phyloP scores from a whole-genome alignment of 2,888 invertebrate genomes.

The Torymus auratus region DNA sequence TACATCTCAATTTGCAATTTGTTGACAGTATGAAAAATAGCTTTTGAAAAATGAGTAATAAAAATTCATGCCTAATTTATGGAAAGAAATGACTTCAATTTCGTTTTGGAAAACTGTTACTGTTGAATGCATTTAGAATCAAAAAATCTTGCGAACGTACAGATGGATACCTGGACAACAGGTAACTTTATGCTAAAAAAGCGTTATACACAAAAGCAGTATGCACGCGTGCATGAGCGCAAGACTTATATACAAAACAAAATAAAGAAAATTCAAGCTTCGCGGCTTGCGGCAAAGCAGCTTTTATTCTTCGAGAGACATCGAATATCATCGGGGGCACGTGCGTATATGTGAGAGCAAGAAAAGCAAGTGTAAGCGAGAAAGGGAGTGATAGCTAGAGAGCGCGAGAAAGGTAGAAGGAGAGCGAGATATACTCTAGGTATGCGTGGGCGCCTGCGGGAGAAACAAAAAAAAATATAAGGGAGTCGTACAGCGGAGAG shows the following conservation, averaged over 20 bases:
- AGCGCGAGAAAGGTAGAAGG: slow-evolving; percentile 11
- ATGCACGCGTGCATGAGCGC: slow-evolving; percentile 51
- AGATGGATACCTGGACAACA: background rate
- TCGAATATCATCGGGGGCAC: slow-evolving; percentile 44
- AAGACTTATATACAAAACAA: slow-evolving; percentile 39
- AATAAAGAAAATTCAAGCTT: slow-evolving; percentile 46
- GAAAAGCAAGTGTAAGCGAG: slow-evolving; percentile 3
- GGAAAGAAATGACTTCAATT: background rate
- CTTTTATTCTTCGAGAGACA: slow-evolving; percentile 56
- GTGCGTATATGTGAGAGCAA: slow-evolving; percentile 9
- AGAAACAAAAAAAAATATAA: slow-evolving; percentile 38
- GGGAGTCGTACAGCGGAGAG: slow-evolving; percentile 44
- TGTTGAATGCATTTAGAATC: too few species aligned
- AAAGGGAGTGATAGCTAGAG: background rate
- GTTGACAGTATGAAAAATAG: too few species aligned
- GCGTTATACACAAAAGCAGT: slow-evolving; percentile 42
- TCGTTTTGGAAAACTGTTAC: too few species aligned
- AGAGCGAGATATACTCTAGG: slow-evolving; percentile 48
- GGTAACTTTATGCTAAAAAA: slow-evolving; percentile 38
- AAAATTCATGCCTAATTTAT: background rate
- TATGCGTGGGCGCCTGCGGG: slow-evolving; percentile 55
- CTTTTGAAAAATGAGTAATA: too few species aligned
- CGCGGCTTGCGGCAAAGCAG: slow-evolving; percentile 47
- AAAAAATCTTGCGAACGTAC: too few species aligned
- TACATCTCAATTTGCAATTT: too few species aligned